These are phyloP conservation scores for Neoascia interrupta DNA, from an alignment of 2,888 invertebrate species.

Conservation along the genomic window DNA sequence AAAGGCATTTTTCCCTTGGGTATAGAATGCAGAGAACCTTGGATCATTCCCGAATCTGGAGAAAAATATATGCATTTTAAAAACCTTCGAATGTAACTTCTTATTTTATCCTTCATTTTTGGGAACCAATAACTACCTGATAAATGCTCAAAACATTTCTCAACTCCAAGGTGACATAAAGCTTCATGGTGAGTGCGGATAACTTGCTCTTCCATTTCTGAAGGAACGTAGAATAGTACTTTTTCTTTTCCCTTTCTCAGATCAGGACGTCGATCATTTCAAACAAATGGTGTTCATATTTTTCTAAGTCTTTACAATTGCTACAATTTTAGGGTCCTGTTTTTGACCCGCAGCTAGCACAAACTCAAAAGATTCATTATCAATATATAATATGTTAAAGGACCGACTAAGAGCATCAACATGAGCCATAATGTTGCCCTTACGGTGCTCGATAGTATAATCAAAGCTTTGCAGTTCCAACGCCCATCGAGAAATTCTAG, in stretches of 20 bases:
- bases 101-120: too few species aligned
- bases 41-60: neutral
- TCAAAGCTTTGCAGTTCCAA: constrained; percentile 56
- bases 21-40: neutral
- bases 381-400: constrained; percentile 14
- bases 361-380: constrained; percentile 43
- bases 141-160: neutral
- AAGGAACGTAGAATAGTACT: neutral
- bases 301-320: constrained; percentile 41
- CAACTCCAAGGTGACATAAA: too few species aligned
- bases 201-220: neutral
- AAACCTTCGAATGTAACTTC: neutral
- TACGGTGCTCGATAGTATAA: constrained; percentile 35
- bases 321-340: constrained; percentile 24
- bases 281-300: too few species aligned
- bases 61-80: neutral
- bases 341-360: constrained; percentile 39
- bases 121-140: neutral
- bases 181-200: neutral
- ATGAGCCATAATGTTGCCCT: constrained; percentile 39
- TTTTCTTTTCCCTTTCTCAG: neutral
- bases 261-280: neutral
- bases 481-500: constrained; percentile 73
- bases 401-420: constrained; percentile 46
- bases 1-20: neutral